These are phyloP conservation scores for Paramormyrops hopkinsi DNA, from an alignment of 2,797 vertebrate genomes.

Conservation along the genomic window DNA sequence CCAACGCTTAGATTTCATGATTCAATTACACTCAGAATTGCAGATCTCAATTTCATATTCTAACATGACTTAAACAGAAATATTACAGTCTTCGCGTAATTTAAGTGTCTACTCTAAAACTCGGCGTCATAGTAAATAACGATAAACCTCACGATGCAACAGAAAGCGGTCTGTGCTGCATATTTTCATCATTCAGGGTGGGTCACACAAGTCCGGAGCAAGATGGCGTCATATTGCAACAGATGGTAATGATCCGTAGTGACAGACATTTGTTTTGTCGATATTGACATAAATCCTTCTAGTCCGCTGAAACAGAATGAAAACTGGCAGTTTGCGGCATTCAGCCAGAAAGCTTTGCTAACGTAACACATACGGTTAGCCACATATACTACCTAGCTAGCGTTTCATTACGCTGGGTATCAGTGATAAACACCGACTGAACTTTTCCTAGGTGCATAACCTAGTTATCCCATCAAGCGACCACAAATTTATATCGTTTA, in stretches of 20 bases:
- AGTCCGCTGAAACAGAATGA: background rate
- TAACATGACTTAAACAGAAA: background rate
- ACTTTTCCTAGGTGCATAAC: constrained; percentile 13
- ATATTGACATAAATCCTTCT: background rate
- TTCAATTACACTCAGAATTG: background rate
- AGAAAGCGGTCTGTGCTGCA: constrained; percentile 5
- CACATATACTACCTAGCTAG: background rate
- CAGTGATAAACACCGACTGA: constrained; percentile 14
- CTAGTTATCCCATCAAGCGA: background rate
- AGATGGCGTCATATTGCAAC: constrained; percentile 72
- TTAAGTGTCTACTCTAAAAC: background rate
- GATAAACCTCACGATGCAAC: background rate
- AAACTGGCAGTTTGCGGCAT: background rate
- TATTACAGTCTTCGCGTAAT: background rate
- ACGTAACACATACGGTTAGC: background rate
- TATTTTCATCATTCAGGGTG: constrained; percentile 43
- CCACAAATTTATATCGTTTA: background rate
- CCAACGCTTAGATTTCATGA: background rate
- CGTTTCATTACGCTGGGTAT: background rate
- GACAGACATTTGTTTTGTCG: background rate
- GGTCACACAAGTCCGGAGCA: constrained; percentile 47
- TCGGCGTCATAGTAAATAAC: background rate
- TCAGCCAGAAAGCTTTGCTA: background rate
- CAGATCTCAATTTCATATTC: background rate
- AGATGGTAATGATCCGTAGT: constrained; percentile 59